phyloP scores from a whole-genome alignment of 2,797 vertebrate genomes.

The Acestrorhynchus altus region DNA sequence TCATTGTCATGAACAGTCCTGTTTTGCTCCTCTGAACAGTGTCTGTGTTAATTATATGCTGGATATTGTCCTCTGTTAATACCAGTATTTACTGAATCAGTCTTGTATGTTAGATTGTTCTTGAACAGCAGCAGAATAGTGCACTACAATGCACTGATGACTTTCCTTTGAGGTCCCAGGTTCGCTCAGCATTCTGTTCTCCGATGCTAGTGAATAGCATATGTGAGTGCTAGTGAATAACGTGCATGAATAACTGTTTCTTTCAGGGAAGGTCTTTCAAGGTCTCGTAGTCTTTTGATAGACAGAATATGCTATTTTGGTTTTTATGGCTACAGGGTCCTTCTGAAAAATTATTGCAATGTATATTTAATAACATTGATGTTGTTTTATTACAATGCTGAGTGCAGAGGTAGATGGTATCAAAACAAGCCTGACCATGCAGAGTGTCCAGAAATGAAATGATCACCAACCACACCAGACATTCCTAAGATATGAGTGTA shows the following conservation, averaged over 20 bases:
- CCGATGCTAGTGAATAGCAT: neutral
- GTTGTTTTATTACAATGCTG: neutral
- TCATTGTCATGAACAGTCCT: neutral
- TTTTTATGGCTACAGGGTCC: neutral
- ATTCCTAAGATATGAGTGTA: constrained; percentile 50
- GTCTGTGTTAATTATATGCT: neutral
- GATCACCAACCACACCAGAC: constrained; percentile 45
- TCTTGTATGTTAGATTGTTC: neutral
- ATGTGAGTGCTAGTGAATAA: neutral
- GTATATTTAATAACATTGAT: neutral
- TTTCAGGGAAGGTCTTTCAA: neutral
- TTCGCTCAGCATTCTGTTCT: neutral
- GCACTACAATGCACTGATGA: neutral
- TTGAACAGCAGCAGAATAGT: neutral
- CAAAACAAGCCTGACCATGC: constrained; percentile 17
- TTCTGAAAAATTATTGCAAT: neutral
- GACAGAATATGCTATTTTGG: neutral
- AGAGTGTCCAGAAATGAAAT: constrained; percentile 32
- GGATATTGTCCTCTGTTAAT: neutral
- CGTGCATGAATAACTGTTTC: neutral
- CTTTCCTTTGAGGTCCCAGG: neutral
- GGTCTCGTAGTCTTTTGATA: neutral
- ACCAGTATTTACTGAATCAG: neutral
- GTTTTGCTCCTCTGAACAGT: constrained; percentile 5
- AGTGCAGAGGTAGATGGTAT: neutral